These are phyloP conservation scores for Athripsodes cinereus DNA, from an alignment of 2,888 invertebrate genomes.

Conservation along the genomic window DNA sequence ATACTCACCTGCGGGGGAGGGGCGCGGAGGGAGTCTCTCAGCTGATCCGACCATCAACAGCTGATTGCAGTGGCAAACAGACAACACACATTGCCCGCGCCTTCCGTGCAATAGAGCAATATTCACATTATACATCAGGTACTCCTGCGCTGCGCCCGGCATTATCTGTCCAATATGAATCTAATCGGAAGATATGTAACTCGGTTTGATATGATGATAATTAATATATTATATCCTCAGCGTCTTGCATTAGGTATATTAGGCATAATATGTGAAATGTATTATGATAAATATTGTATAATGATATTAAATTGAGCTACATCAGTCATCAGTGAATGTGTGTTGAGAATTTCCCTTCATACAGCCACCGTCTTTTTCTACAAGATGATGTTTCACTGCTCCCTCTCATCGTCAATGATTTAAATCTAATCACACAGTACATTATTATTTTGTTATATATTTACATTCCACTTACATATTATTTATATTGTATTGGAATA, in stretches of 20 bases:
- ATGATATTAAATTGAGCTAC: background rate
- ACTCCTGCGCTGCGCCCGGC: background rate
- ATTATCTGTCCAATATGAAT: background rate
- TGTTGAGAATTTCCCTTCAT: background rate
- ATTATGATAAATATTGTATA: background rate
- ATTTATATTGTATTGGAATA: background rate
- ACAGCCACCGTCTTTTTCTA: constrained; percentile 22
- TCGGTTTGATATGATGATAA: no score
- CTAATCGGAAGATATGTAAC: background rate
- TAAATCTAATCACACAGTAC: constrained; percentile 19
- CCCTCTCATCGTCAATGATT: constrained; percentile 24
- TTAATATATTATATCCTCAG: no score
- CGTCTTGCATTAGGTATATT: background rate
- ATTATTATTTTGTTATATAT: constrained; percentile 4
- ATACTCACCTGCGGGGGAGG: background rate
- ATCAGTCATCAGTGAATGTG: constrained; percentile 1
- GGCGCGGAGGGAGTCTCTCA: constrained; percentile 1
- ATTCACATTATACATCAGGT: background rate
- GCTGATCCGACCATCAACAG: constrained; percentile 16
- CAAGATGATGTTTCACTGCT: constrained; percentile 26
- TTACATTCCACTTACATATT: background rate
- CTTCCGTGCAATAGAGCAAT: no score
- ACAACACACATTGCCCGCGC: no score
- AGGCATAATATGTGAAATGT: background rate
- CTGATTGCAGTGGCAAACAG: constrained; percentile 7